Conservation (phyloP, 2,888 invertebrate genomes). For the Macrophya annulata region DNA sequence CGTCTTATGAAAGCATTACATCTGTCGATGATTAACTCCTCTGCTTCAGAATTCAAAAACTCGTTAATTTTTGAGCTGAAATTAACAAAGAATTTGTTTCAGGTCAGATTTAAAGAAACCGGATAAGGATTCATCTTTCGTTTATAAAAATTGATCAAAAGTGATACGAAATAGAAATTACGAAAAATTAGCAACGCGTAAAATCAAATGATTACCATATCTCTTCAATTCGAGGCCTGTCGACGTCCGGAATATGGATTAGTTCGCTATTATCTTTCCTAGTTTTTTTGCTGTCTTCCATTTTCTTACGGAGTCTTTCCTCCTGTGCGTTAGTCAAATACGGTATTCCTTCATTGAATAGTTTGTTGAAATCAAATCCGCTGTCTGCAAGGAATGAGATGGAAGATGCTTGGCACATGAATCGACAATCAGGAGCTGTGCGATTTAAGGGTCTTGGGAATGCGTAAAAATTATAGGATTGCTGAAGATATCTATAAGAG, state of each 20-base stretch:
- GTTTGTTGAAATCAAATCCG: slow-evolving; percentile 94
- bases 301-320: slow-evolving; percentile 82
- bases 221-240: slow-evolving; percentile 83
- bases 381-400: slow-evolving; percentile 89
- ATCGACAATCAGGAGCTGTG: slow-evolving; percentile 86
- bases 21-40: slow-evolving; percentile 84
- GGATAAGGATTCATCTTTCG: neutral
- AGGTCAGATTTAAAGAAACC: slow-evolving; percentile 30
- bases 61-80: slow-evolving; percentile 83
- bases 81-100: slow-evolving; percentile 62
- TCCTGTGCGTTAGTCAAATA: slow-evolving; percentile 87
- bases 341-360: slow-evolving; percentile 90
- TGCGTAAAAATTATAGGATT: slow-evolving; percentile 88
- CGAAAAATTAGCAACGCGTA: neutral
- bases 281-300: slow-evolving; percentile 83
- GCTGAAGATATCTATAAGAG: slow-evolving; percentile 82
- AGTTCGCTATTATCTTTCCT: slow-evolving; percentile 78
- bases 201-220: slow-evolving; percentile 80
- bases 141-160: neutral
- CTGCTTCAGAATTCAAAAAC: slow-evolving; percentile 83
- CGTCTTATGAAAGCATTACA: slow-evolving; percentile 87
- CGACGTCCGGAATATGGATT: slow-evolving; percentile 84
- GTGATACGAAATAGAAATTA: neutral
- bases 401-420: slow-evolving; percentile 90
- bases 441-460: slow-evolving; percentile 83